phyloP scores from a whole-genome alignment of 2,888 invertebrate genomes.

The Myathropa florea region DNA sequence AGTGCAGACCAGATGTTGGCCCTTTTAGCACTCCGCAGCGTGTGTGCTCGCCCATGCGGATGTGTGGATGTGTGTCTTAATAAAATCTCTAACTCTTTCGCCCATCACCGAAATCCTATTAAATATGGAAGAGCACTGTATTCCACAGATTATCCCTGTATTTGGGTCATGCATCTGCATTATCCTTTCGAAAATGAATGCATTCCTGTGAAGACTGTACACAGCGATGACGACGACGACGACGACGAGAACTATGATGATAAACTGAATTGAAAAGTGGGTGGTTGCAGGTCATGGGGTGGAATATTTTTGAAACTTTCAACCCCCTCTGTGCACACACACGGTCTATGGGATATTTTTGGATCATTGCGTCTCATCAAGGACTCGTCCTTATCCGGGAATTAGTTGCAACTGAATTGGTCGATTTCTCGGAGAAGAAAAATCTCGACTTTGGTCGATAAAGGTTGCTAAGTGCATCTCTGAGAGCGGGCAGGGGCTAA shows the following conservation, averaged over 20 bases:
- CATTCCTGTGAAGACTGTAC: conserved; percentile 31
- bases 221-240: conserved; percentile 2
- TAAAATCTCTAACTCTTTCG: not conserved
- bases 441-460: too few relatives aligned
- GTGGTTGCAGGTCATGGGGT: not conserved
- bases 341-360: not conserved
- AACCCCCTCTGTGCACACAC: not conserved
- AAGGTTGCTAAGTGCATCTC: too few relatives aligned
- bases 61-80: not conserved
- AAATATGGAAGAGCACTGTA: conserved; percentile 1
- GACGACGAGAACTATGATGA: not conserved
- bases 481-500: too few relatives aligned
- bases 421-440: too few relatives aligned
- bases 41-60: not conserved
- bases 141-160: conserved; percentile 43
- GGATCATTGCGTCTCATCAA: conserved; percentile 34
- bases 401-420: conserved; percentile 33
- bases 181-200: conserved; percentile 46
- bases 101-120: conserved; percentile 12
- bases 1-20: not conserved
- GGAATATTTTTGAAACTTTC: not conserved
- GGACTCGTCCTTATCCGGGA: conserved; percentile 19
- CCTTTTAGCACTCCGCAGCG: not conserved
- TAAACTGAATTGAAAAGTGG: not conserved
- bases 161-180: conserved; percentile 66